Evolutionary conservation across 2,797 vertebrate genomes (phyloP).

Genomic region (Champsocephalus gunnari): DNA sequence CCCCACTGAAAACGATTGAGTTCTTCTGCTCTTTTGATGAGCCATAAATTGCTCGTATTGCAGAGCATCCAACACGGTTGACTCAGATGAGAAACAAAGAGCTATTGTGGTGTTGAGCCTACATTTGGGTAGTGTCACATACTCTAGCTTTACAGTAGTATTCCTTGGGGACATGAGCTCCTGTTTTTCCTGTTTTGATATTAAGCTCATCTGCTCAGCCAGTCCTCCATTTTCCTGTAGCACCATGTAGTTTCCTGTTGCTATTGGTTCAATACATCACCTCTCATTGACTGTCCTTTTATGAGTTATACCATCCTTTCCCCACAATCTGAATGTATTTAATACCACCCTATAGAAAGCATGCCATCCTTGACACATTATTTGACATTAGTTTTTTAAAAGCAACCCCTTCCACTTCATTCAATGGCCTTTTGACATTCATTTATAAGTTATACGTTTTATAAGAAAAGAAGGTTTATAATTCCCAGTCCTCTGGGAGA

Average conservation of each 20-base stretch:
- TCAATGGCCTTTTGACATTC: not conserved
- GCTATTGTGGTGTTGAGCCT: constrained; percentile 20
- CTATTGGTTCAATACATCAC: constrained; percentile 20
- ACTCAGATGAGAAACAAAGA: constrained; percentile 22
- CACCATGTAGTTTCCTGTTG: constrained; percentile 42
- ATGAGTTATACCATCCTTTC: not conserved
- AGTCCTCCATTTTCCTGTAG: constrained; percentile 40
- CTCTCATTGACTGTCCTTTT: not conserved
- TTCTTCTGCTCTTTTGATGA: constrained; percentile 12
- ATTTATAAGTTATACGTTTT: not conserved
- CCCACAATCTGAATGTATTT: constrained; percentile 12
- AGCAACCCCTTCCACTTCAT: not conserved
- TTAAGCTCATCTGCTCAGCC: constrained; percentile 36
- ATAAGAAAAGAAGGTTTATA: not conserved
- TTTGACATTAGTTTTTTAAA: not conserved
- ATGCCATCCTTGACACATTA: not conserved
- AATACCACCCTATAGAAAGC: constrained; percentile 10
- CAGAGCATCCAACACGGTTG: constrained; percentile 10
- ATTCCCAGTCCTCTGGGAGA: not conserved
- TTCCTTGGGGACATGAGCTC: constrained; percentile 16
- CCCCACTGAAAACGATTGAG: not conserved
- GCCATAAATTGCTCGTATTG: constrained; percentile 9
- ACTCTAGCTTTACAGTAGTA: constrained; percentile 30
- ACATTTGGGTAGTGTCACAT: constrained; percentile 36
- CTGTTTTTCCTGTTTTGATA: constrained; percentile 35